These are phyloP conservation scores for Nemapogon koenigi DNA, from an alignment of 2,888 invertebrate species.

Conservation along the genomic window DNA sequence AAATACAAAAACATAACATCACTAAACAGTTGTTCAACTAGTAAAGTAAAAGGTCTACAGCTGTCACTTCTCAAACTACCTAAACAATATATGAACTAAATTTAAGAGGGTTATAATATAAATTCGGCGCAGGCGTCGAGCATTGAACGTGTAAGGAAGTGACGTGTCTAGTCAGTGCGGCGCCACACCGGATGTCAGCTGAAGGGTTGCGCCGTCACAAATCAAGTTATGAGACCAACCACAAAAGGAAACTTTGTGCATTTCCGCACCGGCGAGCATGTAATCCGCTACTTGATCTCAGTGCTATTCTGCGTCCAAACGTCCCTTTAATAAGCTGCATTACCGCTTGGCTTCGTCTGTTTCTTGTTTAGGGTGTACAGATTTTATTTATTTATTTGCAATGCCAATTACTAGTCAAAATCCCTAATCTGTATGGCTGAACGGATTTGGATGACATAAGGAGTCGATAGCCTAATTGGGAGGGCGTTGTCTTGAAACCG, in stretches of 20 bases:
- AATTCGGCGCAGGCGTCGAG: background rate
- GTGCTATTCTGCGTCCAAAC: conserved; percentile 28
- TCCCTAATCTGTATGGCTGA: too few species aligned
- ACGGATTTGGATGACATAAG: too few species aligned
- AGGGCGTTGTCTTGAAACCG: too few species aligned
- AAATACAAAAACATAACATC: too few species aligned
- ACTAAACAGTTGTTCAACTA: too few species aligned
- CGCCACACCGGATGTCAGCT: conserved; percentile 51
- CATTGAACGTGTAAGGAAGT: conserved; percentile 23
- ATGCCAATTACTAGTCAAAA: too few species aligned
- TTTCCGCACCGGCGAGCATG: conserved; percentile 57
- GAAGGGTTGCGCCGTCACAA: conserved; percentile 63
- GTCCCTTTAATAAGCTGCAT: conserved; percentile 21
- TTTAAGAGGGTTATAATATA: background rate
- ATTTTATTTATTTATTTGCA: too few species aligned
- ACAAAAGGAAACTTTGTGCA: conserved; percentile 65
- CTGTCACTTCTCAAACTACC: too few species aligned
- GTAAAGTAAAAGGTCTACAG: too few species aligned
- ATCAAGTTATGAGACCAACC: conserved; percentile 63
- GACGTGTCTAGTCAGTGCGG: conserved; percentile 55
- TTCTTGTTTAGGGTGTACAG: too few species aligned
- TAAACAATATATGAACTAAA: too few species aligned
- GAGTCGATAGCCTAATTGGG: too few species aligned
- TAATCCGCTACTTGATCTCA: conserved; percentile 30
- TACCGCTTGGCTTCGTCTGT: conserved; percentile 19